Base-by-base conservation (phyloP, 2,797 vertebrate species). In the Mallotus villosus region DNA sequence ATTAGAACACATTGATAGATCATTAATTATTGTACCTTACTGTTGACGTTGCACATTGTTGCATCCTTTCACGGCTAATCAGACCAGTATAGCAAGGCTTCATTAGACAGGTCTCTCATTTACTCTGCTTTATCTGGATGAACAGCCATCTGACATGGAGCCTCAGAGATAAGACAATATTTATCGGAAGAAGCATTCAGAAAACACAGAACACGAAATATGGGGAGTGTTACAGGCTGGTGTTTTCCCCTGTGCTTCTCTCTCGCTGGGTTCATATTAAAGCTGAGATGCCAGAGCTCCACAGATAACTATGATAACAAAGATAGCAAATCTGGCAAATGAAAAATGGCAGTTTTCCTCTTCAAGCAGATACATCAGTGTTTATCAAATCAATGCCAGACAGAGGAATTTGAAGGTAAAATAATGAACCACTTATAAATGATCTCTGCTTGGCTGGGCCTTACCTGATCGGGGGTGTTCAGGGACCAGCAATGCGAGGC, bases 341-440 rank as follows among this genome's bases (percentile, higher is more conserved):
- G 89, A 89, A 90, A 90, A 92, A 92, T 93, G 94, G 92, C 92
- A 90, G 86, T 88, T 87, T 89, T 95, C 94, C 91, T 91, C 94
- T 92, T 94, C 93, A 91, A 91, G 86, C 79, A 90, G 93, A 93
- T 94, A 95, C 93, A 94, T 95, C 94, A 95, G 92, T 92, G 92
- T 93, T 95, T 96, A 94, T 95, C 95, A 95, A 96, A 96, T 95
- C 94, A 94, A 94, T 93, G 91, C 91, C 92, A 94, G 93, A 92
- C 88, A 88, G 87, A 93, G 92, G 93, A 94, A 92, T 92, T 91
- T 90, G 90, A 92, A 92, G 94, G 93, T 93, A 94, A 97, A 96
- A 96, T 97, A 96, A 97, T 93, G 94, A 96, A 95, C 93, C 93
- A 92, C 93, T 95, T 94, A 95, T 93, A 95, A 95, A 94, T 94